A percentile compares a stretch with the other conserved stretches of the same genome.
These are phyloP conservation scores for Corythornis madagascariensis DNA, from an alignment of 2,113 vertebrate genomes.

Conservation along the genomic window DNA sequence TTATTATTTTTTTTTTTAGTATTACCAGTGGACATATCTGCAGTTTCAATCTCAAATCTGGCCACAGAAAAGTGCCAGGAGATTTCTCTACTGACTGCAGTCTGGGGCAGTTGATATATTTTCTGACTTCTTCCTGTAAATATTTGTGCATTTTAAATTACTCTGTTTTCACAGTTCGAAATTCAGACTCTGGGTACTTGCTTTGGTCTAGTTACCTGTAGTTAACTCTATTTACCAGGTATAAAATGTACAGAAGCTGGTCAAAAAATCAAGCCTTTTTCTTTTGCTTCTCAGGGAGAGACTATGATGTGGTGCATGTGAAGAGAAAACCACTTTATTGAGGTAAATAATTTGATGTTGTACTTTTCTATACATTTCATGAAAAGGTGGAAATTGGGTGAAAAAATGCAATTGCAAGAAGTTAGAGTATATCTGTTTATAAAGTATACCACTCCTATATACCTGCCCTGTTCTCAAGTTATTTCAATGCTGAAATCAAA, in stretches of 20 bases:
- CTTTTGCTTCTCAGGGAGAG: not conserved
- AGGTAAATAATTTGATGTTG: not conserved
- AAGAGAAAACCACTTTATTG: not conserved
- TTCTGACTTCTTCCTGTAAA: not conserved
- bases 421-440: not conserved
- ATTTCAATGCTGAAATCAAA: not conserved
- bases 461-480: not conserved
- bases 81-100: not conserved
- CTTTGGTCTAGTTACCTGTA: not conserved
- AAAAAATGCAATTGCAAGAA: accelerated
- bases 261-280: not conserved
- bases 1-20: not conserved
- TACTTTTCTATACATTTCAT: not conserved
- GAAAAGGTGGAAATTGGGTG: not conserved
- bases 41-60: not conserved
- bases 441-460: not conserved
- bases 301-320: not conserved
- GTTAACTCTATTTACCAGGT: too few relatives aligned
- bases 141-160: not conserved
- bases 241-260: not conserved
- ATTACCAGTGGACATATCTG: not conserved
- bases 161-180: not conserved
- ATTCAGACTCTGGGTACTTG: not conserved
- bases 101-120: not conserved
- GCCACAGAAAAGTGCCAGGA: not conserved